Percentiles rank a stretch among this genome's conserved stretches.
These are phyloP conservation scores for Anomalospiza imberbis DNA, from an alignment of 2,797 vertebrate species.

Conservation along the genomic window DNA sequence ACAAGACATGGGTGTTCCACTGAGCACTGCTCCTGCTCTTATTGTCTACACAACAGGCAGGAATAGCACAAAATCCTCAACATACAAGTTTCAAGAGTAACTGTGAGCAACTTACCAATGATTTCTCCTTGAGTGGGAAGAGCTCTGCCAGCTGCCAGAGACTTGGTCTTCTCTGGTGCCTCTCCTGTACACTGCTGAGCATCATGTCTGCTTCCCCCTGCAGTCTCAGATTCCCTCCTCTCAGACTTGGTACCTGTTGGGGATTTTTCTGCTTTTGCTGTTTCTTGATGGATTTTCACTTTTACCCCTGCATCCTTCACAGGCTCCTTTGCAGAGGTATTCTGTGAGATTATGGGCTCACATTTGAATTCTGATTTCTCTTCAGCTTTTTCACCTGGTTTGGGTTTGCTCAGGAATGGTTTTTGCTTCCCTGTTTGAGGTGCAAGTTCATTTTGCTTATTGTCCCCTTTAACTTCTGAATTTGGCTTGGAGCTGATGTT, in stretches of 20 bases:
- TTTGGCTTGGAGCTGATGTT: not conserved
- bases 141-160: not conserved
- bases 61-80: not conserved
- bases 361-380: conserved; percentile 17
- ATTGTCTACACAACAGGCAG: not conserved
- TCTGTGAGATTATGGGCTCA: not conserved
- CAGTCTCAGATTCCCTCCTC: not conserved
- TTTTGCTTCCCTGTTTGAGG: not conserved
- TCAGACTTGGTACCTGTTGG: not conserved
- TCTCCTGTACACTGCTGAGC: not conserved
- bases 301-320: not conserved
- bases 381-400: not conserved
- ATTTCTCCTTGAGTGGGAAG: not conserved
- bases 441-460: not conserved
- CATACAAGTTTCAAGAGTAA: not conserved
- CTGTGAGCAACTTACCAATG: conserved; percentile 28
- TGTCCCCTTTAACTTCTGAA: not conserved
- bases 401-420: not conserved
- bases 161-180: not conserved
- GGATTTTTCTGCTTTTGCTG: not conserved
- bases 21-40: not conserved
- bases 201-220: not conserved
- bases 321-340: not conserved
- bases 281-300: conserved; percentile 10
- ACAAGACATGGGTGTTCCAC: not conserved